Evolutionary conservation across 2,113 vertebrate genomes (phyloP).

Genomic region (Corythaeola cristata): DNA sequence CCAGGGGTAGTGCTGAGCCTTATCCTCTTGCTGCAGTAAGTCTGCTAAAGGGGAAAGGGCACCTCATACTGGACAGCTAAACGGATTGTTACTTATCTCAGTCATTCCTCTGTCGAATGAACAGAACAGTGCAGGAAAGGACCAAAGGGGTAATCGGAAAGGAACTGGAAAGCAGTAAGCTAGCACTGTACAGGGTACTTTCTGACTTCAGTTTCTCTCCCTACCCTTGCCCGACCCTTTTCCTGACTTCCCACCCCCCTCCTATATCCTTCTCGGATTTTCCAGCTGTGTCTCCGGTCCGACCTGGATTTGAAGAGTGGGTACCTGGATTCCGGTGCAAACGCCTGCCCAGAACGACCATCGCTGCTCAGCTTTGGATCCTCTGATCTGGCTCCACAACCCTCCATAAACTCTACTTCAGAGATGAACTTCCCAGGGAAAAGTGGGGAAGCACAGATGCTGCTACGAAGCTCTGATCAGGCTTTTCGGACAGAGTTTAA

Average conservation of each 20-base stretch:
- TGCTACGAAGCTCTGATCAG: constrained; percentile 86
- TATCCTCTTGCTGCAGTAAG: background rate
- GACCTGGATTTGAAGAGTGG: constrained; percentile 84
- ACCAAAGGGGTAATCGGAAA: background rate
- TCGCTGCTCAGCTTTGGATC: constrained; percentile 76
- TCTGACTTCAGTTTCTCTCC: constrained; percentile 35
- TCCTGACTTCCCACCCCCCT: background rate
- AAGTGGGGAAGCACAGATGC: constrained; percentile 77
- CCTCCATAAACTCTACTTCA: constrained; percentile 73
- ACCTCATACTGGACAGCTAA: background rate
- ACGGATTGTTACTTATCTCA: background rate
- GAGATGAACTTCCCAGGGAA: constrained; percentile 77
- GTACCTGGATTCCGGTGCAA: constrained; percentile 83
- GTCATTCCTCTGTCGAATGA: background rate
- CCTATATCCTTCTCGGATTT: constrained; percentile 25
- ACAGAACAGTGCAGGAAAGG: constrained; percentile 6
- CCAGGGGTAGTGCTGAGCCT: background rate
- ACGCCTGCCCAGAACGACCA: constrained; percentile 82
- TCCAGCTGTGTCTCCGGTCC: constrained; percentile 85
- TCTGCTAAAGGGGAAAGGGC: background rate
- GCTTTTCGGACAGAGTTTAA: constrained; percentile 98
- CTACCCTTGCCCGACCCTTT: constrained; percentile 14
- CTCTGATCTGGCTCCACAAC: constrained; percentile 76
- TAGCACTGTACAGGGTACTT: background rate
- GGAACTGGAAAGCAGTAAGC: background rate